Base-by-base conservation (phyloP, 2,797 vertebrate species). In the Ctenopoma multispine region DNA sequence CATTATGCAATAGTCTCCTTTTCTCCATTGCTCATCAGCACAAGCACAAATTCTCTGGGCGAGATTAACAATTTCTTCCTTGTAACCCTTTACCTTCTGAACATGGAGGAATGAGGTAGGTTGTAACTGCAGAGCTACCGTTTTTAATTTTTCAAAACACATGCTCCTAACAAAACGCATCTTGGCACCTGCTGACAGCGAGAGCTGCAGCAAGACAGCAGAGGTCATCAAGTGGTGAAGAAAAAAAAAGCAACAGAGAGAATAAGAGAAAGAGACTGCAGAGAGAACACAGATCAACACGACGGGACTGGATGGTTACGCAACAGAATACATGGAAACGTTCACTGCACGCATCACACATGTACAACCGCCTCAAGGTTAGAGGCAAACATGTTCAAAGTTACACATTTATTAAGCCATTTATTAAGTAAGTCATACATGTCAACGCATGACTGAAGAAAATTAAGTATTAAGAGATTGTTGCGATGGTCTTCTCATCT, bases 401-500 rank as follows among this genome's bases (percentile, higher is more conserved):
- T 80, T 50, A 56, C 38, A 69, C 49, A 46, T 60, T 43, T 41
- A 77, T 60, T 41, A 75, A 82, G 76, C 46, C 24, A 7, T 36
- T 7, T 8, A 38, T 38, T 41, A 41, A 15, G 40, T 12, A 7
- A 46, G 18, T 49, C 54, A 59, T 61, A 64, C 76, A 48, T 20
- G 44, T 38, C 29, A 66, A 63, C 48, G 40, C 21, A n/a, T 38
- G 38, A 63, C 5, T 58, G 63, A 69, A 21, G 47, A 57, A 53
- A 55, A 34, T 71, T 40, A 66, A 57, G 56, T 65, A 48, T 79
- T 51, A 75, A 38, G 62, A 9, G 31, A 63, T 38, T 46, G 76
- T 79, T 82, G 12, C 71, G 76, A 64, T 75, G 73, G 68, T 72
- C 83, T 82, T 81, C 76, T 81, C 63, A 84, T 80, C 74, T 69